Evolutionary conservation across 2,113 vertebrate genomes (phyloP).

Genomic region (Nibea coibor): DNA sequence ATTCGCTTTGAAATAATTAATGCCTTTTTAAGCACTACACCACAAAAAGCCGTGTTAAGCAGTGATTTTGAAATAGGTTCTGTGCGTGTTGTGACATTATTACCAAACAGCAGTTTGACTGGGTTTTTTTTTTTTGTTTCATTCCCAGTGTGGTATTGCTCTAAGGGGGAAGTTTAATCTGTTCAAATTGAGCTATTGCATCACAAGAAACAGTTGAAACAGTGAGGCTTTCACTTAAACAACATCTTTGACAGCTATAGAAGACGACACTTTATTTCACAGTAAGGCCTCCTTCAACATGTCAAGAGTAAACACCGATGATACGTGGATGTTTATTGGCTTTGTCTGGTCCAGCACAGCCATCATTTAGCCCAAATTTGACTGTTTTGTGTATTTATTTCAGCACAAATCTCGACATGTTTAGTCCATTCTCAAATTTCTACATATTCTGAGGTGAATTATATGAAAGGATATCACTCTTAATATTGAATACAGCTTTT

Average conservation of each 20-base stretch:
- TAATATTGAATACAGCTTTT: neutral
- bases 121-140: neutral
- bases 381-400: conserved; percentile 1
- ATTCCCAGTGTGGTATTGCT: conserved; percentile 10
- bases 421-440: neutral
- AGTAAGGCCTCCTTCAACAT: conserved; percentile 10
- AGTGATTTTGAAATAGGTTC: conserved; percentile 20
- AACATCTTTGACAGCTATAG: conserved; percentile 28
- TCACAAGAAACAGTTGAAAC: conserved; percentile 13
- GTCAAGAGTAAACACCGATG: neutral
- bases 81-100: conserved; percentile 23
- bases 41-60: conserved; percentile 3
- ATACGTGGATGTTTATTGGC: conserved; percentile 1
- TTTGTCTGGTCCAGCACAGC: conserved; percentile 5
- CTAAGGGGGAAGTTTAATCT: neutral
- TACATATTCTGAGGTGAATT: neutral
- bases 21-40: conserved; percentile 27
- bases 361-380: neutral
- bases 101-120: conserved; percentile 29
- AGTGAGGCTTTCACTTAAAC: conserved; percentile 19
- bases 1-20: conserved; percentile 43
- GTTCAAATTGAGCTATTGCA: conserved; percentile 25
- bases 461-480: neutral
- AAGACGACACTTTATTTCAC: conserved; percentile 17
- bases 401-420: neutral